Percentiles rank a stretch among this genome's conserved stretches.
These are phyloP conservation scores for Alexandromys oeconomus DNA, from an alignment of 2,797 vertebrate species.

Conservation along the genomic window DNA sequence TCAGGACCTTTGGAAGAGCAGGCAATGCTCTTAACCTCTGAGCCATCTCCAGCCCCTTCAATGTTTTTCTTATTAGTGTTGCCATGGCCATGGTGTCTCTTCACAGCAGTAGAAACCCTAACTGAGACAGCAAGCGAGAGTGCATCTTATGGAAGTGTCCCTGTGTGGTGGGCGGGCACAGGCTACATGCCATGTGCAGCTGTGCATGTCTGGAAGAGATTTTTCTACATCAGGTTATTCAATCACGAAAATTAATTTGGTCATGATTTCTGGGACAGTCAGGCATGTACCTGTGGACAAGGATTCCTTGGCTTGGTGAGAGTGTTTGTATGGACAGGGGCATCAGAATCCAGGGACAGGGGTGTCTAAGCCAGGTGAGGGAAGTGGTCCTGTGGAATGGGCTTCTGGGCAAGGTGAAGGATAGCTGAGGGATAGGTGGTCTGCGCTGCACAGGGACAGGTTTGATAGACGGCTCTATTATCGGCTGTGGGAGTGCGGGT, in stretches of 20 bases:
- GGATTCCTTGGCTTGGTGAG: background rate
- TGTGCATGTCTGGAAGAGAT: background rate
- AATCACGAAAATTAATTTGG: background rate
- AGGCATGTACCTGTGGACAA: background rate
- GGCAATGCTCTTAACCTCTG: too few species aligned
- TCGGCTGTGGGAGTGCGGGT: background rate
- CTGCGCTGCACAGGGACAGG: background rate
- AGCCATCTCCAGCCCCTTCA: too few species aligned
- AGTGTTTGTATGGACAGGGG: background rate
- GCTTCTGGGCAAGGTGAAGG: background rate
- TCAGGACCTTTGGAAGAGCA: too few species aligned
- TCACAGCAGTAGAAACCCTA: background rate
- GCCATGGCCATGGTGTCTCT: background rate
- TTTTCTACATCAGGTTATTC: background rate
- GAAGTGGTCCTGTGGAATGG: background rate
- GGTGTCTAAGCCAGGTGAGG: background rate
- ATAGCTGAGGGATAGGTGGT: background rate
- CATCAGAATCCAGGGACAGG: background rate
- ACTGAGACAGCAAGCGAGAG: background rate
- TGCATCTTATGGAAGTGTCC: background rate
- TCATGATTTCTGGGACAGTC: background rate
- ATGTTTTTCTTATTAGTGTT: background rate
- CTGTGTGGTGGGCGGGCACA: background rate
- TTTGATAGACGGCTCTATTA: background rate
- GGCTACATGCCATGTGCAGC: background rate